phyloP scores from a whole-genome alignment of 2,888 invertebrate species.

The Tetheella fluctuosa region DNA sequence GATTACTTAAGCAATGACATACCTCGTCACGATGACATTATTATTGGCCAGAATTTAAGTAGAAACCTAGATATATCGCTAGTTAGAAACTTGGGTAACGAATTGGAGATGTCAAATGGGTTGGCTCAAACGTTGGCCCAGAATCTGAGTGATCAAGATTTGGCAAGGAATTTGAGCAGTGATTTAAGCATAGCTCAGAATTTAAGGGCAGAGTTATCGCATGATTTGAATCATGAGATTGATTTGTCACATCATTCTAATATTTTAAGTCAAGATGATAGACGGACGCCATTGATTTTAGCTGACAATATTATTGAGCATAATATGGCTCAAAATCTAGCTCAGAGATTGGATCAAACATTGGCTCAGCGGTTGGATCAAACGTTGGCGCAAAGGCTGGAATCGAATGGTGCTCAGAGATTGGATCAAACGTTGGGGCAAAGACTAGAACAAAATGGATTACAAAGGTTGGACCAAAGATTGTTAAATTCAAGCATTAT shows the following conservation, averaged over 20 bases:
- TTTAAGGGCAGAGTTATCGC: constrained; percentile 49
- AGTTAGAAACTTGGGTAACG: constrained; percentile 31
- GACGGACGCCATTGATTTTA: constrained; percentile 41
- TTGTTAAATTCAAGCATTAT: constrained; percentile 31
- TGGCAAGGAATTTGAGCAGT: constrained; percentile 36
- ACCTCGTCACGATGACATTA: constrained; percentile 28
- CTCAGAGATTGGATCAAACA: constrained; percentile 28
- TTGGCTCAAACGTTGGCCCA: constrained; percentile 53
- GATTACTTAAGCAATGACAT: constrained; percentile 57
- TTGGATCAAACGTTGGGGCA: constrained; percentile 40
- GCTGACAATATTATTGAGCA: constrained; percentile 21
- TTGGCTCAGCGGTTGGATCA: constrained; percentile 40
- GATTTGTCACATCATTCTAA: constrained; percentile 62
- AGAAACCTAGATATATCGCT: constrained; percentile 39
- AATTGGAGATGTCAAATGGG: constrained; percentile 59
- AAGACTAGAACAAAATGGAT: constrained; percentile 31
- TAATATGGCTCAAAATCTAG: constrained; percentile 22
- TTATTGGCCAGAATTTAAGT: constrained; percentile 35
- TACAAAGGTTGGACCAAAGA: constrained; percentile 38
- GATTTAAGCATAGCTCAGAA: constrained; percentile 50
- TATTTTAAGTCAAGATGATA: constrained; percentile 47
- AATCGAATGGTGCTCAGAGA: constrained; percentile 28
- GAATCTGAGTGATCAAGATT: constrained; percentile 58
- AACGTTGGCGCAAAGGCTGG: constrained; percentile 40
- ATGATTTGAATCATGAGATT: constrained; percentile 59